Conservation (phyloP, 2,797 vertebrate species). For the Percopsis omiscomaycus region DNA sequence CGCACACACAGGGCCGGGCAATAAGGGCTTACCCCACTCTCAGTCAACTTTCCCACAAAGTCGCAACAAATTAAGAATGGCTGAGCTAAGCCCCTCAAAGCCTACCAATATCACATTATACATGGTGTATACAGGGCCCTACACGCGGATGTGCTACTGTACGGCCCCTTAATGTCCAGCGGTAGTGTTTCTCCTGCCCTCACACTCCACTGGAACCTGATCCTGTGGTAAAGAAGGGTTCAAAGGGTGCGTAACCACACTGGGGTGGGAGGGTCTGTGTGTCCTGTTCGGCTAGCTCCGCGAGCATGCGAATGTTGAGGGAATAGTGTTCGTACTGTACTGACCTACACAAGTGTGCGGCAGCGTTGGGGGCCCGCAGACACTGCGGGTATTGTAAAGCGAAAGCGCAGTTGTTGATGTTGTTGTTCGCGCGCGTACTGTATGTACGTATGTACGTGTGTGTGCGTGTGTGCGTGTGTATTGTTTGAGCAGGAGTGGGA, state of each 20-base stretch:
- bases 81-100: conserved; percentile 60
- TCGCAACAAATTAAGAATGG: conserved; percentile 70
- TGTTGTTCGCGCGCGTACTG: neutral
- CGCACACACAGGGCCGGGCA: conserved; percentile 38
- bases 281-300: no score
- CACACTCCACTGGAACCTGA: conserved; percentile 20
- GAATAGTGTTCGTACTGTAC: neutral
- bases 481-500: conserved; percentile 55
- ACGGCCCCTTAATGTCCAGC: conserved; percentile 47
- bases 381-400: conserved; percentile 31
- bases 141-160: conserved; percentile 37
- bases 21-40: conserved; percentile 63
- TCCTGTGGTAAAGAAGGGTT: conserved; percentile 36
- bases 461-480: conserved; percentile 19
- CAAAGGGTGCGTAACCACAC: conserved; percentile 32
- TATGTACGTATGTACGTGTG: conserved; percentile 20
- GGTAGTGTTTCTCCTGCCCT: conserved; percentile 42
- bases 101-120: conserved; percentile 66
- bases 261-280: conserved; percentile 32
- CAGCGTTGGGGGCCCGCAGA: conserved; percentile 28
- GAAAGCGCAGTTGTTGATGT: neutral
- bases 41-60: conserved; percentile 75
- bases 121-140: conserved; percentile 43
- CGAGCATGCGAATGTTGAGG: neutral
- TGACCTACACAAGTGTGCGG: conserved; percentile 27